Evolutionary conservation across 1,140 invertebrate species (phyloP).

Genomic region (Daktulosphaira vitifoliae): DNA sequence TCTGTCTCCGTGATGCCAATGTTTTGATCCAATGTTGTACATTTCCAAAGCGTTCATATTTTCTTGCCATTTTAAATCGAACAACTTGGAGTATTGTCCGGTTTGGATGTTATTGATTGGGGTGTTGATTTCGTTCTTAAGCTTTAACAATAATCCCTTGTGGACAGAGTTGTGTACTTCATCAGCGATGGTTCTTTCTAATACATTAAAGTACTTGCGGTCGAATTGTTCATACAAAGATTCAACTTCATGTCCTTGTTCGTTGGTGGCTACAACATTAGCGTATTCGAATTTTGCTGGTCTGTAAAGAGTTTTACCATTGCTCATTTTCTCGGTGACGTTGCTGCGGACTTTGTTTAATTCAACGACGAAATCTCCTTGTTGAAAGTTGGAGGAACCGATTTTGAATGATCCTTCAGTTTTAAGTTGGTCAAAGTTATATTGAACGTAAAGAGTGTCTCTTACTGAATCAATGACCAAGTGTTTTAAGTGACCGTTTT

Average conservation of each 20-base stretch:
- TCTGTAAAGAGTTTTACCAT: background rate
- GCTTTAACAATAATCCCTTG: background rate
- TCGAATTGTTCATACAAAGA: background rate
- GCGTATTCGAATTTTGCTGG: background rate
- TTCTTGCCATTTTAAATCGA: background rate
- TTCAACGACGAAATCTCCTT: background rate
- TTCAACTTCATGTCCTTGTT: background rate
- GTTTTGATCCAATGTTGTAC: background rate
- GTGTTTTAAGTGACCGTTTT: background rate
- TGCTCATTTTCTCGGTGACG: background rate
- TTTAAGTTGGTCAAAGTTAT: background rate
- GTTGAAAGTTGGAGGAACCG: background rate
- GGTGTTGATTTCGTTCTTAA: background rate
- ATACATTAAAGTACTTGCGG: background rate
- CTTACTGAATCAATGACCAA: background rate
- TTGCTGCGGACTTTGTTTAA: constrained; percentile 1
- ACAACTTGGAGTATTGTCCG: background rate
- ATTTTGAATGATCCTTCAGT: background rate
- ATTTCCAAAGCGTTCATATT: background rate
- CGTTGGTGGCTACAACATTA: background rate
- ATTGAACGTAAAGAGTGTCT: background rate
- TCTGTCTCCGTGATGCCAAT: background rate
- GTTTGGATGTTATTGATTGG: background rate
- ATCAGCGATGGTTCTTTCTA: background rate
- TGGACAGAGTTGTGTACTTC: background rate